Base-by-base conservation (phyloP, 30 jellyfish, hydroid and myxozoan species). In the Hydractinia symbiolongicarpus region DNA sequence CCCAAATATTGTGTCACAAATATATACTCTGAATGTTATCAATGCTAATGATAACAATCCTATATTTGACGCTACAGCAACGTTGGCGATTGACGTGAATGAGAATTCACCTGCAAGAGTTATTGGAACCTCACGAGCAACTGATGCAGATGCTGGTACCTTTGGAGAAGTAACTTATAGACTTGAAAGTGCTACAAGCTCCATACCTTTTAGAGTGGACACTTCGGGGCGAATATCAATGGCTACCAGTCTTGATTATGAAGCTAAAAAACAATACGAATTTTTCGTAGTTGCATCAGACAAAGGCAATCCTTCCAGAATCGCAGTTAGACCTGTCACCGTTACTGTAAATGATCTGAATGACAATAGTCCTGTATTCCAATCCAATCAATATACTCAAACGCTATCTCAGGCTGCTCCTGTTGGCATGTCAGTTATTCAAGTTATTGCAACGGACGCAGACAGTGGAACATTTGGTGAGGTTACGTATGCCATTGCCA, bases 321-420 rank as follows among this genome's bases (percentile, higher is more conserved):
- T 85, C 17, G 91, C 91, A 30, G 4, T 21, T 4, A 61, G 61
- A 53, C 17, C 30, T 19, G 90, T 82, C 50, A 5, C 15, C 7
- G 73, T 90, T 60, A 80, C 55, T 5, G 74, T 90, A 66, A 74
- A 74, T 13, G 96, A 90, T 79, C 88, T 11, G 4, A 90, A 90
- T 79, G 97, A 90, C 76, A 90, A 90, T 50, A 64, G 81, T 9
- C 97, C 97, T 55, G 9, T 67, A 17, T 91, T 91, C 82, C 16
- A 82, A 49, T 55, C 72, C 8, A 30, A n/a, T 61, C 16, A 20
- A 40, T 82, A 82, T 54, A 17, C 16, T 5, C 50, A n/a, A 52
- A 53, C 17, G 11, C 53, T 82, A 13, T 54, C 79, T 6, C 88
- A 82, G 1, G 9, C 40, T 20, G 66, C 86, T 19, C 86, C 89